Evolutionary conservation across 2,797 vertebrate species (phyloP).

Genomic region (Darevskia mixta): DNA sequence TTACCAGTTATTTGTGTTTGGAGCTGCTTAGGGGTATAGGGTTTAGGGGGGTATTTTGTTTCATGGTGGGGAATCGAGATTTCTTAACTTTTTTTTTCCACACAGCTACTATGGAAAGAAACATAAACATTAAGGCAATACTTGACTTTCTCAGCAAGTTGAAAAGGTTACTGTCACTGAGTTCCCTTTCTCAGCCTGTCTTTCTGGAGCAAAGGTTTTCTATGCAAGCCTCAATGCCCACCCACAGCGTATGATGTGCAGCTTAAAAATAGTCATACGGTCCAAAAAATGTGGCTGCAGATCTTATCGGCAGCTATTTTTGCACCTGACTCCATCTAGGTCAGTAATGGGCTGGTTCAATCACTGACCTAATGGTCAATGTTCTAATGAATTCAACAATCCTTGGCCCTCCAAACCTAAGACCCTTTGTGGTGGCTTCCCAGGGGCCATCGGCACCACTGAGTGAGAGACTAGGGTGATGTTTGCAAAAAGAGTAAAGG

Average conservation of each 20-base stretch:
- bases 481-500: no score
- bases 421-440: background rate
- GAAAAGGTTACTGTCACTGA: constrained; percentile 63
- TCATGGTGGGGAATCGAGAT: background rate
- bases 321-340: constrained; percentile 12
- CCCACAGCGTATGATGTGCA: constrained; percentile 43
- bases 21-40: constrained; percentile 42
- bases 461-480: no score
- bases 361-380: background rate
- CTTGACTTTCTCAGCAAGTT: constrained; percentile 67
- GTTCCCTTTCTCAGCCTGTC: constrained; percentile 54
- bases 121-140: constrained; percentile 62
- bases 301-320: constrained; percentile 42
- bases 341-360: background rate
- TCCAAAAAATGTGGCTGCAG: constrained; percentile 27
- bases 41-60: constrained; percentile 37
- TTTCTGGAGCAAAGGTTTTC: background rate
- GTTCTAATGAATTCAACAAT: background rate
- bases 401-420: background rate
- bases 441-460: no score
- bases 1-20: constrained; percentile 67
- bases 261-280: constrained; percentile 21
- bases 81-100: constrained; percentile 56
- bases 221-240: constrained; percentile 38
- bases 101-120: constrained; percentile 58